Conservation (phyloP, 2,888 invertebrate species). For the Adelognathus sp. region DNA sequence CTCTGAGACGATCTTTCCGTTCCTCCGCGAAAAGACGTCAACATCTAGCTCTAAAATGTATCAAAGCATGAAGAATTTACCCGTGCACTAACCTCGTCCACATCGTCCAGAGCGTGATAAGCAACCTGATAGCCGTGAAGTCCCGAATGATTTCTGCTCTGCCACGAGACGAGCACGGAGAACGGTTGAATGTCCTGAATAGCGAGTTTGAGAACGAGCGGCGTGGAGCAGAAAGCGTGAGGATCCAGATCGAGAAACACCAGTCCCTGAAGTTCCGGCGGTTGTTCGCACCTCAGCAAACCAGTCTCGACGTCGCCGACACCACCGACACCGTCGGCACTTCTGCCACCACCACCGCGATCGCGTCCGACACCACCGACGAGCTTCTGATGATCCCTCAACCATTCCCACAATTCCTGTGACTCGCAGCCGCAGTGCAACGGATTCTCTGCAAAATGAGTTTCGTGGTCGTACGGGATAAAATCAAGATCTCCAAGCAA, state of each 20-base stretch:
- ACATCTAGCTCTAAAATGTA: no score
- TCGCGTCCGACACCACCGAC: conserved; percentile 84
- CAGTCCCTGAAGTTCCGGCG: conserved; percentile 89
- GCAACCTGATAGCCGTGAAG: conserved; percentile 94
- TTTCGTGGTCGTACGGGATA: neutral
- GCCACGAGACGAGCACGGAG: conserved; percentile 94
- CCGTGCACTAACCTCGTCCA: conserved; percentile 82
- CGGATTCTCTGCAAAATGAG: conserved; percentile 89
- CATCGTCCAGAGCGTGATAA: conserved; percentile 88
- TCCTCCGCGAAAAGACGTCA: neutral
- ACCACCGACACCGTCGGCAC: conserved; percentile 68
- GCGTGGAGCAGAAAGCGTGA: conserved; percentile 92
- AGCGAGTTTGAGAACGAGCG: conserved; percentile 91
- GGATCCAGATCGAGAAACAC: conserved; percentile 90
- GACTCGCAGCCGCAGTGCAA: conserved; percentile 95
- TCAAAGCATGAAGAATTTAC: no score
- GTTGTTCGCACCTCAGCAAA: conserved; percentile 89
- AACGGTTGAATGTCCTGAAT: conserved; percentile 95
- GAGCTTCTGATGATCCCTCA: conserved; percentile 93
- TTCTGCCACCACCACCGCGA: conserved; percentile 51
- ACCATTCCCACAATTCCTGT: conserved; percentile 96
- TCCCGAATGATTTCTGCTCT: conserved; percentile 93
- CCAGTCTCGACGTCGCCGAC: conserved; percentile 74
- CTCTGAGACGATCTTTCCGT: neutral
- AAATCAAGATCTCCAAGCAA: neutral